Evolutionary conservation across 2,888 invertebrate genomes (phyloP).

Genomic region (Homarus gammarus): DNA sequence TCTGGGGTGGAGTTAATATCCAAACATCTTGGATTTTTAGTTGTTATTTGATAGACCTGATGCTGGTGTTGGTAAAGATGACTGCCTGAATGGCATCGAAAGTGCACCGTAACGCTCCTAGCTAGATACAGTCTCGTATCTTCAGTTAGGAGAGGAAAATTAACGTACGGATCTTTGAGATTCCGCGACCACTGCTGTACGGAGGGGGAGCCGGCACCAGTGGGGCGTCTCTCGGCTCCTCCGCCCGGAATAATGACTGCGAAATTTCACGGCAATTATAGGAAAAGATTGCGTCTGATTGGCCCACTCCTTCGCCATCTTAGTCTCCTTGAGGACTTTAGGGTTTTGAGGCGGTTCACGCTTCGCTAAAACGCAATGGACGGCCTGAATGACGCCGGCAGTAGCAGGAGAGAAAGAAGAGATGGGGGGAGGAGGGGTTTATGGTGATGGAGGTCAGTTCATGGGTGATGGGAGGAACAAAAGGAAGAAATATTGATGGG

Average conservation of each 20-base stretch:
- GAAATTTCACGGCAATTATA: slow-evolving; percentile 46
- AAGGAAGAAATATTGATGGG: neutral
- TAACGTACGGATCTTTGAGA: too few relatives aligned
- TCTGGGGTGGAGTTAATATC: too few relatives aligned
- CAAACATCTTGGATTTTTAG: too few relatives aligned
- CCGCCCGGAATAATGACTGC: slow-evolving; percentile 32
- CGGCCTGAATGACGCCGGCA: neutral
- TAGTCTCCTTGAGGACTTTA: slow-evolving; percentile 8
- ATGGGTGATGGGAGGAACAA: neutral
- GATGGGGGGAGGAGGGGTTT: neutral
- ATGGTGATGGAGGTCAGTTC: neutral
- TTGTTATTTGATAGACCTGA: too few relatives aligned
- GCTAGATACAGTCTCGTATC: too few relatives aligned
- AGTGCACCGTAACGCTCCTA: too few relatives aligned
- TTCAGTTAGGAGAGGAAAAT: too few relatives aligned
- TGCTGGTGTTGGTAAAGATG: too few relatives aligned
- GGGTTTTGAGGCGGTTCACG: neutral
- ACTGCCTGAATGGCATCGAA: too few relatives aligned
- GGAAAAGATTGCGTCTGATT: slow-evolving; percentile 41
- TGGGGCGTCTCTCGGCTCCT: slow-evolving; percentile 9
- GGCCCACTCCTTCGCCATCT: slow-evolving; percentile 17
- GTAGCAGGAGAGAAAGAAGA: neutral
- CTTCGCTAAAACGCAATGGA: neutral
- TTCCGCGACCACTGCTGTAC: too few relatives aligned
- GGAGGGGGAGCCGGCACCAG: neutral